Conservation (phyloP, 2,113 vertebrate genomes). For the Astatoreochromis straeleni region DNA sequence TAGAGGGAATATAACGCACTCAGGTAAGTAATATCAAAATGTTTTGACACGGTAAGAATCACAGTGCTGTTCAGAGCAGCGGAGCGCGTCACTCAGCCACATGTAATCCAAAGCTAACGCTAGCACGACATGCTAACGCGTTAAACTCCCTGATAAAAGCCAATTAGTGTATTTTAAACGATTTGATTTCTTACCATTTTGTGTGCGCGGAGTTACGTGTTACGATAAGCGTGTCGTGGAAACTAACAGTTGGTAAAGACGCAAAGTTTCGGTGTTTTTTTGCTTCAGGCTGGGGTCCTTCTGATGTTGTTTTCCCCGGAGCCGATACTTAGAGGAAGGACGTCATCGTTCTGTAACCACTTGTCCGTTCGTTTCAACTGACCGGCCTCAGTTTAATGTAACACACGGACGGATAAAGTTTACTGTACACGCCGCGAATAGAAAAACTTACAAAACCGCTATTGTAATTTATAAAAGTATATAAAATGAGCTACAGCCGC, state of each 20-base stretch:
- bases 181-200: constrained; percentile 63
- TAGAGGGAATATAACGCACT: background rate
- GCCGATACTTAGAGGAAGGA: constrained; percentile 61
- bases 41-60: background rate
- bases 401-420: background rate
- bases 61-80: background rate
- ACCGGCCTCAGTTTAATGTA: background rate
- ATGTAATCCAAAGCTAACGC: constrained; percentile 40
- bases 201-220: background rate
- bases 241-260: background rate
- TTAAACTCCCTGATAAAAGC: background rate
- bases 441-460: background rate
- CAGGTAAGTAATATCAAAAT: background rate
- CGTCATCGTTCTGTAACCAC: background rate
- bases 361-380: background rate
- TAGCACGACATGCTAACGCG: constrained; percentile 22
- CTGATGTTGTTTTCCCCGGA: constrained; percentile 58
- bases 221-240: background rate
- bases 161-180: rapidly evolving
- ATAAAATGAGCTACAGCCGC: rapidly evolving
- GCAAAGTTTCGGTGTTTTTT: background rate
- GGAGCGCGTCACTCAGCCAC: background rate
- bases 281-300: constrained; percentile 29
- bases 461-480: background rate
- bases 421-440: background rate